Evolutionary conservation across 2,797 vertebrate genomes (phyloP).

Genomic region (Hafferia zeledoni): DNA sequence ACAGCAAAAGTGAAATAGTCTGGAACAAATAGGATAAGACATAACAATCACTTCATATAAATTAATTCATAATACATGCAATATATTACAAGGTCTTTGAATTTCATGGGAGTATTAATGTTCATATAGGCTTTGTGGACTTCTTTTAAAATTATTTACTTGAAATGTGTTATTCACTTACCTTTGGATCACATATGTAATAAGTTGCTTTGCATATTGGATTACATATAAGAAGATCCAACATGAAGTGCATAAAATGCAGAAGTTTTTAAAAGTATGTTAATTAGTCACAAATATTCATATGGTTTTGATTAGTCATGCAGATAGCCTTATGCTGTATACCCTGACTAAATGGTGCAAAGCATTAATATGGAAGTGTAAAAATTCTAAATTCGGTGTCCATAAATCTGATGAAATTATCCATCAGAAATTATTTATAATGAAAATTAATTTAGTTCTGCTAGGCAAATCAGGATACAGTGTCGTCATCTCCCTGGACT

Average conservation of each 20-base stretch:
- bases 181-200: not conserved
- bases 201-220: not conserved
- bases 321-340: not conserved
- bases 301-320: not conserved
- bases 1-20: not conserved
- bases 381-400: not conserved
- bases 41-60: not conserved
- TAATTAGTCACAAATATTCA: not conserved
- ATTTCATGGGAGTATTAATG: not conserved
- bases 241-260: not conserved
- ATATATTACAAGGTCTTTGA: not conserved
- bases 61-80: not conserved
- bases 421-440: not conserved
- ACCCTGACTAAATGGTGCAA: not conserved
- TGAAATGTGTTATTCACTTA: not conserved
- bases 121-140: not conserved
- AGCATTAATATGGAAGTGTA: not conserved
- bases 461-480: not conserved
- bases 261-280: not conserved
- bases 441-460: not conserved
- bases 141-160: not conserved
- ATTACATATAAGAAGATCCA: not conserved
- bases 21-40: not conserved
- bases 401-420: not conserved
- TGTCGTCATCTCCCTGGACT: not conserved